Conservation (phyloP, 2,113 vertebrate genomes). For the Anoura caudifer region DNA sequence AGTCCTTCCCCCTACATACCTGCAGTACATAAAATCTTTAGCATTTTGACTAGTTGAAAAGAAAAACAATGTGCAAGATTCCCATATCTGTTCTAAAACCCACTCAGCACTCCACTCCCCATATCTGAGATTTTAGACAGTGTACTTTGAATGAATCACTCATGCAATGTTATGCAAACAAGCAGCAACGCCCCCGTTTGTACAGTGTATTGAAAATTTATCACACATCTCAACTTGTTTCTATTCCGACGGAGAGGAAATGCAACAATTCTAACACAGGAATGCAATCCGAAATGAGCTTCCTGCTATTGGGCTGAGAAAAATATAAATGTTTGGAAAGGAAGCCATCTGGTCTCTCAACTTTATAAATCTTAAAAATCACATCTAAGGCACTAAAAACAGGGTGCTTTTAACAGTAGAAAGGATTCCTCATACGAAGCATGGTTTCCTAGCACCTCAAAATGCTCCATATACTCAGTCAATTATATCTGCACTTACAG, state of each 20-base stretch:
- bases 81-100: background rate
- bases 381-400: conserved; percentile 13
- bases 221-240: conserved; percentile 50
- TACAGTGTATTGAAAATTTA: conserved; percentile 57
- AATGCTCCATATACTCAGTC: background rate
- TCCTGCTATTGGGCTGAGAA: conserved; percentile 34
- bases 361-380: conserved; percentile 21
- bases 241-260: conserved; percentile 47
- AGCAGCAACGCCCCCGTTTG: background rate
- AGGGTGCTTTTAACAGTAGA: background rate
- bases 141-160: conserved; percentile 27
- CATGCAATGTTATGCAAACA: conserved; percentile 14
- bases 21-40: background rate
- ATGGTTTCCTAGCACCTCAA: background rate
- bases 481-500: background rate
- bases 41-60: background rate
- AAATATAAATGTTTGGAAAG: conserved; percentile 55
- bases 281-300: conserved; percentile 53
- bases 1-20: background rate
- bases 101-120: background rate
- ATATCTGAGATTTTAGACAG: conserved; percentile 38
- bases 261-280: conserved; percentile 46
- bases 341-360: conserved; percentile 21
- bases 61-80: background rate
- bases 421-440: background rate